Evolutionary conservation across 2,888 invertebrate species (phyloP).

Genomic region (Bellardia pandia): DNA sequence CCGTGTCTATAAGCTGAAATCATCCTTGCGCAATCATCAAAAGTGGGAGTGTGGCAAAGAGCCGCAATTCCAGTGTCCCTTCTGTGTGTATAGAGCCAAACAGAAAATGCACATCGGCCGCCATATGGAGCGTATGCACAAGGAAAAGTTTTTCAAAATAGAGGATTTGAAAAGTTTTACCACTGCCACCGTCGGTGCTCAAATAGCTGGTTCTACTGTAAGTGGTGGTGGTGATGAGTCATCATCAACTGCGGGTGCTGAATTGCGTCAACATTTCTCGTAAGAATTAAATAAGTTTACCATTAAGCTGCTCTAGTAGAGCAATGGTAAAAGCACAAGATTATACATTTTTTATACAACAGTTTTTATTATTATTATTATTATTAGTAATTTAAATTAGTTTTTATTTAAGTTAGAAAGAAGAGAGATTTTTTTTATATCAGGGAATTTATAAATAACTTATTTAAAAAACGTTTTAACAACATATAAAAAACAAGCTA

Average conservation of each 20-base stretch:
- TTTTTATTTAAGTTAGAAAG: conserved; percentile 53
- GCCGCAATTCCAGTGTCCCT: conserved; percentile 92
- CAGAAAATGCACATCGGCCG: conserved; percentile 93
- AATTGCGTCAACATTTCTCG: conserved; percentile 82
- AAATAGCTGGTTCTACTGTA: conserved; percentile 71
- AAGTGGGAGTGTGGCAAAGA: conserved; percentile 95
- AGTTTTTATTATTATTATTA: conserved; percentile 25
- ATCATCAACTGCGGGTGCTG: conserved; percentile 75
- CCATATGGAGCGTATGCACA: conserved; percentile 93
- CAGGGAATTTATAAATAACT: conserved; percentile 71
- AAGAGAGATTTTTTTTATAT: conserved; percentile 70
- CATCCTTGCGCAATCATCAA: conserved; percentile 92
- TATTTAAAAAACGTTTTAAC: background rate
- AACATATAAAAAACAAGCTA: background rate
- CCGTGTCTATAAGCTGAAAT: conserved; percentile 93
- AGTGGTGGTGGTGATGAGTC: conserved; percentile 73
- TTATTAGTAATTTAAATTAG: conserved; percentile 35
- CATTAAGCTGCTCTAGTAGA: background rate
- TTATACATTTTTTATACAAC: conserved; percentile 50
- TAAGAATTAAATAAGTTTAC: conserved; percentile 74
- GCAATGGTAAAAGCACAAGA: conserved; percentile 42
- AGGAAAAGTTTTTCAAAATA: conserved; percentile 86
- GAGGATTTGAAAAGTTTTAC: conserved; percentile 83
- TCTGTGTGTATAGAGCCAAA: conserved; percentile 93
- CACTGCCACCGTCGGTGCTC: conserved; percentile 73